These are phyloP conservation scores for Channallabes apus DNA, from an alignment of 2,797 vertebrate species.

Conservation along the genomic window DNA sequence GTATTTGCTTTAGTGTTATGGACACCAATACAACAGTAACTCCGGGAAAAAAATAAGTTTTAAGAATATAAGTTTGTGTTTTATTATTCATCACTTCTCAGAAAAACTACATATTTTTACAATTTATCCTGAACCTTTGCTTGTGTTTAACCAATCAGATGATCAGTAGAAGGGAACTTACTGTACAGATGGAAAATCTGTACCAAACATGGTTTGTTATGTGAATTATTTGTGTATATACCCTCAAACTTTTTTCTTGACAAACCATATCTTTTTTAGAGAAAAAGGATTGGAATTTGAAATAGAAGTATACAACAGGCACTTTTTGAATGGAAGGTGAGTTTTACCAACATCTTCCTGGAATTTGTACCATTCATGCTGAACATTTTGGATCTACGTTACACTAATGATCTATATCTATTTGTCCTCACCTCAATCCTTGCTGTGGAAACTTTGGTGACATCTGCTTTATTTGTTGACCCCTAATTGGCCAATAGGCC, in stretches of 20 bases:
- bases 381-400: constrained; percentile 20
- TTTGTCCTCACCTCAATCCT: neutral
- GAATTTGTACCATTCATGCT: neutral
- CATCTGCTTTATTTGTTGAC: constrained; percentile 50
- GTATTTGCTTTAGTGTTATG: neutral
- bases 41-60: neutral
- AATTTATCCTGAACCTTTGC: neutral
- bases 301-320: neutral
- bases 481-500: constrained; percentile 44
- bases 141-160: neutral
- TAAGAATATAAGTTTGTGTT: neutral
- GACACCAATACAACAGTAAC: neutral
- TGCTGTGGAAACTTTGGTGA: constrained; percentile 34
- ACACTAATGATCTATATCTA: neutral
- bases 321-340: neutral
- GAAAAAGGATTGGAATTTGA: neutral
- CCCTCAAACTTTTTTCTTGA: neutral
- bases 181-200: neutral
- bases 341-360: neutral
- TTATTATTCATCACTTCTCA: neutral
- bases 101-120: neutral
- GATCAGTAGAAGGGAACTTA: neutral
- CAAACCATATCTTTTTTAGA: neutral
- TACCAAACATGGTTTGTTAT: neutral
- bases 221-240: neutral